Percentiles rank a stretch among this genome's conserved stretches.
Evolutionary conservation across 2,797 vertebrate species (phyloP).

Genomic region (Oreonectes daqikongensis): DNA sequence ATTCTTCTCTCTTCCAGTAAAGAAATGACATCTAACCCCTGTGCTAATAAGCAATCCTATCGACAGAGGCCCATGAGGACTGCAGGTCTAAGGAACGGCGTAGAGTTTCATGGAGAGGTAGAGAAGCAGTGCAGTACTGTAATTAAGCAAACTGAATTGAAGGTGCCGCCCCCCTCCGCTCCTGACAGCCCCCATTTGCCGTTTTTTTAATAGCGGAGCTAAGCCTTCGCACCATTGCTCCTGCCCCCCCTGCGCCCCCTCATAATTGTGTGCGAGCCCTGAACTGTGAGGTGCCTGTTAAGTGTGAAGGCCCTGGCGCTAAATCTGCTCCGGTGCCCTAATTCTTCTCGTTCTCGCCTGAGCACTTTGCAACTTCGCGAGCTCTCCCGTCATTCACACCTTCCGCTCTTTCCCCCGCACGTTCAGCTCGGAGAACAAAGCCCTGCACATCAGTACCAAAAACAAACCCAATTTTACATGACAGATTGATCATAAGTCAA

Average conservation of each 20-base stretch:
- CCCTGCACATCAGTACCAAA: not conserved
- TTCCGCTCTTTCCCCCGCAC: constrained; percentile 47
- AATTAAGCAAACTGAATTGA: constrained; percentile 69
- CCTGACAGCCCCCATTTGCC: constrained; percentile 62
- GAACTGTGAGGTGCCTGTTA: constrained; percentile 59
- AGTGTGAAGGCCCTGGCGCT: constrained; percentile 56
- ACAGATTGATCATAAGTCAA: no score
- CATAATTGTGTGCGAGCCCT: constrained; percentile 45
- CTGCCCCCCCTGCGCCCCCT: constrained; percentile 19
- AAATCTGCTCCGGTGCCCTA: constrained; percentile 53
- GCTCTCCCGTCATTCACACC: constrained; percentile 42
- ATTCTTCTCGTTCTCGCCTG: constrained; percentile 50
- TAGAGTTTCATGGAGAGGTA: constrained; percentile 40
- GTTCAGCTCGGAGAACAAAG: constrained; percentile 45
- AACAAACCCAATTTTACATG: not conserved
- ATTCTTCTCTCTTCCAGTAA: constrained; percentile 18
- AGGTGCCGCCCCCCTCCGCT: constrained; percentile 53
- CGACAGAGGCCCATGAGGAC: constrained; percentile 38
- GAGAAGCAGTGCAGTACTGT: constrained; percentile 60
- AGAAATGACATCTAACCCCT: constrained; percentile 35
- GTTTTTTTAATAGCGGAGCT: constrained; percentile 50
- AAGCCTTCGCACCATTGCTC: constrained; percentile 11
- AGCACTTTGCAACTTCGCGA: constrained; percentile 52
- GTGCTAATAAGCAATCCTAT: constrained; percentile 46
- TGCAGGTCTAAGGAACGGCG: constrained; percentile 28